These are phyloP conservation scores for Murina feae DNA, from an alignment of 2,113 vertebrate species.

Conservation along the genomic window DNA sequence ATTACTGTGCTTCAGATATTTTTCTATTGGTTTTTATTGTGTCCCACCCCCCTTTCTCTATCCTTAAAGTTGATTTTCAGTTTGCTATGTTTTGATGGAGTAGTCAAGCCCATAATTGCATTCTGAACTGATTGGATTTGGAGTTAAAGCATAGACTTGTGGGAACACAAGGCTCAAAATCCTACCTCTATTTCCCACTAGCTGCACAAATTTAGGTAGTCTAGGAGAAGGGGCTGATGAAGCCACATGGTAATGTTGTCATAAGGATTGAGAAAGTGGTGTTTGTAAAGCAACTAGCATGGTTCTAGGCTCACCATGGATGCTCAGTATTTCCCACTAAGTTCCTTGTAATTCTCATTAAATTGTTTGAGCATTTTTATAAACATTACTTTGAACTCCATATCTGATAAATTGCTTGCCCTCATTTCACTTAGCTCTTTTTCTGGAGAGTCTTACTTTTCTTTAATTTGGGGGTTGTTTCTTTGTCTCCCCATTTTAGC, in stretches of 20 bases:
- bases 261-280: background rate
- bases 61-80: background rate
- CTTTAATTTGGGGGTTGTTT: background rate
- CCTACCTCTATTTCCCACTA: background rate
- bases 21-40: background rate
- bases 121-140: background rate
- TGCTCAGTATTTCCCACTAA: background rate
- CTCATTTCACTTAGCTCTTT: background rate
- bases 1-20: background rate
- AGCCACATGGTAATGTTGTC: background rate
- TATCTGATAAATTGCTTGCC: background rate
- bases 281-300: background rate
- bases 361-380: background rate
- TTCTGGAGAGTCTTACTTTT: background rate
- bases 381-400: background rate
- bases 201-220: background rate
- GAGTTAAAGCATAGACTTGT: accelerated
- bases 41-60: background rate
- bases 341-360: background rate
- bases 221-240: too few species aligned
- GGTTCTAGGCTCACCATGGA: background rate
- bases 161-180: background rate
- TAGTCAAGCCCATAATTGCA: background rate
- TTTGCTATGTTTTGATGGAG: background rate
- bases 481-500: background rate